These are phyloP conservation scores for Zosterops japonicus DNA, from an alignment of 2,113 vertebrate species.

Conservation along the genomic window DNA sequence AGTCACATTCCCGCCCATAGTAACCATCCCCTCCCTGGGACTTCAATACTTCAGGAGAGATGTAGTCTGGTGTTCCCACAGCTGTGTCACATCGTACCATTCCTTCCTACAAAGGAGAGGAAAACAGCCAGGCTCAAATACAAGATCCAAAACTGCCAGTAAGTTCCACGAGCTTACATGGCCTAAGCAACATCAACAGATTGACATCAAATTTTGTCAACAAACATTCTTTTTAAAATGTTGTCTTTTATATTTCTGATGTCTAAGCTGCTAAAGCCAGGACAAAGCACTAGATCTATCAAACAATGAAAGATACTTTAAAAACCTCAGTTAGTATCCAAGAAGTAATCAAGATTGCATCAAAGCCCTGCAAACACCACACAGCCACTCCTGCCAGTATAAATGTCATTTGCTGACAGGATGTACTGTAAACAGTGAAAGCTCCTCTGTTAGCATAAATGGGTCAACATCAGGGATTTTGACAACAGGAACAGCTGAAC, in stretches of 20 bases:
- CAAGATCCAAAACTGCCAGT: neutral
- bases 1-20: conserved; percentile 97
- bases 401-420: neutral
- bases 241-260: neutral
- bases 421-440: neutral
- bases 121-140: neutral
- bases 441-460: neutral
- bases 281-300: neutral
- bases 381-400: neutral
- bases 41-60: conserved; percentile 98
- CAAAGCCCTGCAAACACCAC: neutral
- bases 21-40: conserved; percentile 98
- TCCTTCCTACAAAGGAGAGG: conserved; percentile 81
- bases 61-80: conserved; percentile 98
- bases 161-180: neutral
- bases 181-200: neutral
- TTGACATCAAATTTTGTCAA: neutral
- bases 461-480: neutral
- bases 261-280: neutral
- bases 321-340: neutral
- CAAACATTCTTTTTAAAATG: neutral
- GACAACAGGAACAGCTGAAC: neutral
- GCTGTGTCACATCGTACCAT: conserved; percentile 99
- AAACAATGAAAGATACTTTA: neutral
- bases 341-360: neutral